Base-by-base conservation (phyloP, 2,113 vertebrate genomes). In the Piprites chloris region DNA sequence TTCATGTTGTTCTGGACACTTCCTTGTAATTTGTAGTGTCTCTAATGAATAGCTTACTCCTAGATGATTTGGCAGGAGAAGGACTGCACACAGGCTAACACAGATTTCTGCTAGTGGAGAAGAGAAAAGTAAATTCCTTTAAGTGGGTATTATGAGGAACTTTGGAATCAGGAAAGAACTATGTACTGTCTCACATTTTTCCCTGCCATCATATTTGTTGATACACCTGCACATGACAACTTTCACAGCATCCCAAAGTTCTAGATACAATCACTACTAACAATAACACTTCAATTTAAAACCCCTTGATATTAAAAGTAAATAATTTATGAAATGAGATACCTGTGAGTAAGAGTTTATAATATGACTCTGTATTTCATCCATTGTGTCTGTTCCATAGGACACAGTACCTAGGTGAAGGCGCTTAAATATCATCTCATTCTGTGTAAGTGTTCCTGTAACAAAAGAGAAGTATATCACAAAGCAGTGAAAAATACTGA, bases 341-440 rank as follows among this genome's bases (percentile, higher is more conserved):
- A 99, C 99, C 99, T 98, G 99, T 68, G 98, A 95, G 12, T 99
- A 99, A 3, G 99, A 98, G 84, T 97, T 97, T 56, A 98, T 59
- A 47, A 99, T 98, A 89, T 99, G 99, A 97, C 90, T 99, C 96
- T 99, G 99, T 77, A 99, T 99, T 98, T 99, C 99, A 65, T 99
- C 99, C 99, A 99, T 99, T 22, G 99, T 99, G 97, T 99, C 99
- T 9, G 98, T 98, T 80, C 99, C 99, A 4, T 99, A 99, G 52
- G 99, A 99, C 11, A 99, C 99, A 0, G 99, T 99, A 55, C 99
- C 99, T 62, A 99, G 97, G 85, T 99, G 99, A 53, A 99, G 99
- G 35, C 99, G 98, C 97, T 99, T 99, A 94, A 99, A 99, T 42
- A 99, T 96, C 99, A 99, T 99, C 95, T 99, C 99, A 33, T 99